A percentile compares a stretch with the other conserved stretches of the same genome.
These are phyloP conservation scores for Pseudomyrmex dendroicus DNA, from an alignment of 1,140 invertebrate genomes.

Conservation along the genomic window DNA sequence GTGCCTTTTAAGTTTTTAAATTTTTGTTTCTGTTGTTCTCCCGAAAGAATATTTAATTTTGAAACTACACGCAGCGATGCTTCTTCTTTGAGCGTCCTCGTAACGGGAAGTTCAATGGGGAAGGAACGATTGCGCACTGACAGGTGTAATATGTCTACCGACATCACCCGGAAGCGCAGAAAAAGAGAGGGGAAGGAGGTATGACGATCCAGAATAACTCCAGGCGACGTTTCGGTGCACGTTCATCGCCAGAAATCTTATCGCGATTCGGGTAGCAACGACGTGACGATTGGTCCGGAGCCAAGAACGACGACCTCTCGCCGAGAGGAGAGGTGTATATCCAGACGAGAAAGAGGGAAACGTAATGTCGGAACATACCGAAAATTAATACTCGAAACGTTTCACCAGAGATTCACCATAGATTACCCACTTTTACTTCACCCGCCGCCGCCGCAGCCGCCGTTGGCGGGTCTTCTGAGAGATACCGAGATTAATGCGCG, in stretches of 20 bases:
- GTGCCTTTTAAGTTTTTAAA: not conserved
- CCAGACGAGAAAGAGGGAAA: conserved; percentile 69
- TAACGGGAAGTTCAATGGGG: conserved; percentile 19
- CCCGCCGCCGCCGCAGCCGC: no score
- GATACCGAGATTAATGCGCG: conserved; percentile 4
- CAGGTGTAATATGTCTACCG: conserved; percentile 66
- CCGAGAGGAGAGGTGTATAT: conserved; percentile 63
- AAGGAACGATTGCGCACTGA: conserved; percentile 56
- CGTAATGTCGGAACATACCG: conserved; percentile 67
- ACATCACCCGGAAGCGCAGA: conserved; percentile 74
- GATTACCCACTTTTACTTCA: conserved; percentile 38
- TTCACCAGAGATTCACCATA: conserved; percentile 40
- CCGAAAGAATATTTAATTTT: not conserved
- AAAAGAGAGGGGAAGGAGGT: no score
- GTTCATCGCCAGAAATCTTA: conserved; percentile 79
- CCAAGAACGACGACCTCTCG: conserved; percentile 77
- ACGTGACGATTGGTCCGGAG: conserved; percentile 79
- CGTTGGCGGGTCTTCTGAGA: not conserved
- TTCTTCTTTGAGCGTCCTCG: not conserved
- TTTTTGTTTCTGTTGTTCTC: no score
- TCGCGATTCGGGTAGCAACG: conserved; percentile 77
- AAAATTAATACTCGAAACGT: conserved; percentile 63
- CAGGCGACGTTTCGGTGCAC: conserved; percentile 74
- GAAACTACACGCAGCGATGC: not conserved
- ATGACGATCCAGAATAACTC: conserved; percentile 79